These are phyloP conservation scores for Danionella dracula DNA, from an alignment of 2,797 vertebrate genomes.

Conservation along the genomic window DNA sequence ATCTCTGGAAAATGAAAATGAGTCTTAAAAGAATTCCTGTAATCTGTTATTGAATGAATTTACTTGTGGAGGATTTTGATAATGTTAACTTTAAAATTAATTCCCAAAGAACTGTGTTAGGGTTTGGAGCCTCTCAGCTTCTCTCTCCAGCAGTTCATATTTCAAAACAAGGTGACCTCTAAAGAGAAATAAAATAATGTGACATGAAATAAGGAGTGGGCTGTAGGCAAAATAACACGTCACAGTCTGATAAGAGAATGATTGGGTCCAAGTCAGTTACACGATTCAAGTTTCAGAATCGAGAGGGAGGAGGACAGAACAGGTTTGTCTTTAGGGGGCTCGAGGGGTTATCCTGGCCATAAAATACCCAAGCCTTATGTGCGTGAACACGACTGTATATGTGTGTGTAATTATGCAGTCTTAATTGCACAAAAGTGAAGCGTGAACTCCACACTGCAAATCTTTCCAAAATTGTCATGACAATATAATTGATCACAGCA, in stretches of 20 bases:
- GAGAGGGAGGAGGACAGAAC: background rate
- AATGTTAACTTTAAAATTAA: no score
- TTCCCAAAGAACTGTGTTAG: background rate
- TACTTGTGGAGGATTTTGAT: no score
- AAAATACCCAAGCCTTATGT: background rate
- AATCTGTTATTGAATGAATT: no score
- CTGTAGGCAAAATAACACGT: slow-evolving; percentile 63
- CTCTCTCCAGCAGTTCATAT: slow-evolving; percentile 36
- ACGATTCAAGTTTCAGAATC: slow-evolving; percentile 53
- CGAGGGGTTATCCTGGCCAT: background rate
- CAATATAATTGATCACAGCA: slow-evolving; percentile 68
- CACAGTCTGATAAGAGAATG: slow-evolving; percentile 60
- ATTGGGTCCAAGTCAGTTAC: slow-evolving; percentile 53
- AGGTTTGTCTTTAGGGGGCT: background rate
- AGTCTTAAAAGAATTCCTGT: background rate
- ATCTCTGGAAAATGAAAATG: background rate
- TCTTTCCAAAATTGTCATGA: slow-evolving; percentile 66
- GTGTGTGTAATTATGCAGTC: slow-evolving; percentile 1
- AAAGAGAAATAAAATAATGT: slow-evolving; percentile 64
- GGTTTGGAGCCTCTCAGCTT: background rate
- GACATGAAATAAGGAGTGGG: slow-evolving; percentile 65
- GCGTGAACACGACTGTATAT: no score
- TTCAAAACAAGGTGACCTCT: slow-evolving; percentile 69
- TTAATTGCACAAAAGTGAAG: slow-evolving; percentile 23
- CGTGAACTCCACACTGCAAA: slow-evolving; percentile 54